Conservation (phyloP, 2,797 vertebrate species). For the Gephyroberyx darwinii region DNA sequence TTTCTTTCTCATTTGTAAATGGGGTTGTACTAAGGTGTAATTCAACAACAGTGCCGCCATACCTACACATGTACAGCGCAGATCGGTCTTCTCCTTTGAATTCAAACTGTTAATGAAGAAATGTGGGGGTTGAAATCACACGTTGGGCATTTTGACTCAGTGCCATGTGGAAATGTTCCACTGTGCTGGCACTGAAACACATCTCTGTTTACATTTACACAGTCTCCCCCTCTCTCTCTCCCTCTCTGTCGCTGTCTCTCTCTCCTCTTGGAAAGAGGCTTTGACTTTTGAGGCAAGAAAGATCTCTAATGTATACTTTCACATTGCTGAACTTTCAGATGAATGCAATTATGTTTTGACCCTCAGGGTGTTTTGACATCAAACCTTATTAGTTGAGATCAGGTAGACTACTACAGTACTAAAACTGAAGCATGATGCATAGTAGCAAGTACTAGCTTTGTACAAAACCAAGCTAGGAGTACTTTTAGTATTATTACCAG, state of each 20-base stretch:
- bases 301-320: too few species aligned
- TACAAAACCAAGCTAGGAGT: too few species aligned
- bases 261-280: background rate
- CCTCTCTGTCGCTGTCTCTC: background rate
- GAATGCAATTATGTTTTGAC: background rate
- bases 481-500: background rate
- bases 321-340: too few species aligned
- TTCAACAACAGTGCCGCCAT: background rate
- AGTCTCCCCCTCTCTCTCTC: background rate
- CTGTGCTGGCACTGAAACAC: constrained; percentile 16
- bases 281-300: background rate
- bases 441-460: too few species aligned
- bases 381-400: background rate
- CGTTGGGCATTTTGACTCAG: constrained; percentile 15
- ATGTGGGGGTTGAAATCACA: background rate
- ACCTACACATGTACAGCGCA: too few species aligned
- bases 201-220: constrained; percentile 25
- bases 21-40: background rate
- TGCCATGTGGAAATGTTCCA: constrained; percentile 44
- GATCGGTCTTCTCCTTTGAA: background rate
- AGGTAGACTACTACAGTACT: background rate
- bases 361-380: background rate
- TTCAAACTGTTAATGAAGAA: background rate
- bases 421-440: too few species aligned
- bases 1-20: background rate